A percentile compares a stretch with the other conserved stretches of the same genome.
These are phyloP conservation scores for Epinephelus cyanopodus DNA, from an alignment of 2,113 vertebrate genomes.

Conservation along the genomic window DNA sequence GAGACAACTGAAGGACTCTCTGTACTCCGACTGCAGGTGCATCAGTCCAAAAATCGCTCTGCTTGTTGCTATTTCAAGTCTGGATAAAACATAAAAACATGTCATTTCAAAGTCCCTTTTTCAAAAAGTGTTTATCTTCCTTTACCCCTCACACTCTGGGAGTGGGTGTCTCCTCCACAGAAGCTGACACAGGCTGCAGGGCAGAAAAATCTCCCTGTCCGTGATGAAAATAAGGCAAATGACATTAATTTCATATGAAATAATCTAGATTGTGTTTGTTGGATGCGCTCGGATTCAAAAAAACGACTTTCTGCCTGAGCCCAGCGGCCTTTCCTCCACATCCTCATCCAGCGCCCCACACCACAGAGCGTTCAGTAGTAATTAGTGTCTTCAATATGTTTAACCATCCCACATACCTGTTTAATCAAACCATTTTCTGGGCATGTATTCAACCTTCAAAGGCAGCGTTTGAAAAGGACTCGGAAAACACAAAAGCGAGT, in stretches of 20 bases:
- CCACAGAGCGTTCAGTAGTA: conserved; percentile 67
- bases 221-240: conserved; percentile 46
- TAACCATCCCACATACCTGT: conserved; percentile 78
- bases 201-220: conserved; percentile 27
- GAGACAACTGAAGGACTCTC: neutral
- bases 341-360: conserved; percentile 70
- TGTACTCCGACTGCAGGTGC: conserved; percentile 23
- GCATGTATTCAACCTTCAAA: conserved; percentile 74
- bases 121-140: neutral
- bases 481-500: conserved; percentile 69
- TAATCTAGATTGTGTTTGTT: conserved; percentile 66
- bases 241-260: conserved; percentile 66
- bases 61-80: neutral
- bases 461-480: conserved; percentile 68
- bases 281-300: conserved; percentile 46
- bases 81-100: neutral
- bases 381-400: conserved; percentile 81
- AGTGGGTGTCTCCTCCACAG: conserved; percentile 7
- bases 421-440: conserved; percentile 76
- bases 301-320: conserved; percentile 47
- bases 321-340: conserved; percentile 66
- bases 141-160: neutral
- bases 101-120: neutral
- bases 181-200: conserved; percentile 18
- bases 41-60: neutral